A percentile compares a stretch with the other conserved stretches of the same genome.
Conservation (phyloP, 2,888 invertebrate genomes). For the Tetragonula carbonaria region DNA sequence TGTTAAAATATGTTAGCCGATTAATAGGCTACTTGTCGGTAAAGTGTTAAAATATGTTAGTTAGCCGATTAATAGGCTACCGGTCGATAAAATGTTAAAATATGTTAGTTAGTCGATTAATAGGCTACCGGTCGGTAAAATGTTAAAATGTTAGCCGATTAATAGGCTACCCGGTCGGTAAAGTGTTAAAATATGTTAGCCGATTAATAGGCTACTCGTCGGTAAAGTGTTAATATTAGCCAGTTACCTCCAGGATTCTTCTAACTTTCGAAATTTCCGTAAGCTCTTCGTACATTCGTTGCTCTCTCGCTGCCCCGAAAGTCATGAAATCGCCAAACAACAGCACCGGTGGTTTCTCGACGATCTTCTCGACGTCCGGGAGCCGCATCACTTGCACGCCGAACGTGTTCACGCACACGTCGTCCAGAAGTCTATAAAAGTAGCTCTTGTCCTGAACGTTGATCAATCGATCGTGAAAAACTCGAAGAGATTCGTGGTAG, state of each 20-base stretch:
- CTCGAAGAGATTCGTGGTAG: constrained; percentile 95
- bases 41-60: too few species aligned
- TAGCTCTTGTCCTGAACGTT: constrained; percentile 92
- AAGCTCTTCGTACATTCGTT: constrained; percentile 93
- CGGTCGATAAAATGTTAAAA: too few species aligned
- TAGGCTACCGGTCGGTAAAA: too few species aligned
- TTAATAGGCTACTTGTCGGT: too few species aligned
- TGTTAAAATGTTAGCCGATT: too few species aligned
- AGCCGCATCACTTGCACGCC: constrained; percentile 86
- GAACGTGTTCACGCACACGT: constrained; percentile 88
- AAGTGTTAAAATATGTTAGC: too few species aligned
- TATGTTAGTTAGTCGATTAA: too few species aligned
- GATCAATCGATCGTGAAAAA: constrained; percentile 95
- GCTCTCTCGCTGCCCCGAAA: constrained; percentile 89
- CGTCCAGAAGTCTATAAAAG: constrained; percentile 90
- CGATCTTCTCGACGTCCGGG: constrained; percentile 85
- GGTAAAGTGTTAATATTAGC: not conserved
- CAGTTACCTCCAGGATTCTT: constrained; percentile 86
- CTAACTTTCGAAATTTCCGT: constrained; percentile 89
- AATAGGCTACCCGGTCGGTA: too few species aligned
- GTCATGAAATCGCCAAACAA: constrained; percentile 94
- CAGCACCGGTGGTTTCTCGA: constrained; percentile 88
- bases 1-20: too few species aligned
- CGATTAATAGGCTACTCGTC: too few species aligned
- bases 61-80: too few species aligned